Percentiles rank a stretch among this genome's conserved stretches.
These are phyloP conservation scores for Brachionus plicatilis DNA, from an alignment of 1,140 invertebrate species.

Conservation along the genomic window DNA sequence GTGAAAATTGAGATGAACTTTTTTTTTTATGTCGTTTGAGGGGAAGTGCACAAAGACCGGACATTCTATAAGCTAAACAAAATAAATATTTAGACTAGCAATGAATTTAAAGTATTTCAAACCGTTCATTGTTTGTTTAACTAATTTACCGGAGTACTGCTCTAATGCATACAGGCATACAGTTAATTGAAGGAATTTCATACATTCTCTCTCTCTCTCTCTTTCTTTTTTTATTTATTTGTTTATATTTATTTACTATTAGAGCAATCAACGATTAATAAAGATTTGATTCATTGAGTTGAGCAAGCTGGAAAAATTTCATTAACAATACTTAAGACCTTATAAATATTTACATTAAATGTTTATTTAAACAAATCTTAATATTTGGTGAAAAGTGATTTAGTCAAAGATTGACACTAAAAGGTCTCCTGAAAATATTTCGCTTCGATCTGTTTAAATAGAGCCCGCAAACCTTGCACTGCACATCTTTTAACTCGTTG, in stretches of 20 bases:
- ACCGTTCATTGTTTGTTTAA: conserved; percentile 35
- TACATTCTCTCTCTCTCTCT: not conserved
- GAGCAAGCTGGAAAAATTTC: not conserved
- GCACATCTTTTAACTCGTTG: not conserved
- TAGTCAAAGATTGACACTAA: not conserved
- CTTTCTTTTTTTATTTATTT: not conserved
- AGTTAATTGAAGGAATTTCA: conserved; percentile 16
- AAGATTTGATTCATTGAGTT: conserved; percentile 31
- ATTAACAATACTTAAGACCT: not conserved
- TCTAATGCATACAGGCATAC: not conserved
- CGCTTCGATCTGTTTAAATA: not conserved
- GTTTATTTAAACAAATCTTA: conserved; percentile 18
- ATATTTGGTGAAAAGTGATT: conserved; percentile 15
- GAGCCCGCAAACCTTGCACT: not conserved
- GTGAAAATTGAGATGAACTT: conserved; percentile 18
- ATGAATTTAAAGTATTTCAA: conserved; percentile 31
- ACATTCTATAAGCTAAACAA: not conserved
- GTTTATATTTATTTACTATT: not conserved
- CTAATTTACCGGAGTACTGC: conserved; percentile 32
- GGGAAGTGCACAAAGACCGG: not conserved
- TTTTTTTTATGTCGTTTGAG: conserved; percentile 14
- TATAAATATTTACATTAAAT: conserved; percentile 34
- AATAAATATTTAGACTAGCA: conserved; percentile 2
- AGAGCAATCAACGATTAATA: conserved; percentile 12
- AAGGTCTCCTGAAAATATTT: not conserved